Evolutionary conservation across 2,113 vertebrate genomes (phyloP).

Genomic region (Pipra filicauda): DNA sequence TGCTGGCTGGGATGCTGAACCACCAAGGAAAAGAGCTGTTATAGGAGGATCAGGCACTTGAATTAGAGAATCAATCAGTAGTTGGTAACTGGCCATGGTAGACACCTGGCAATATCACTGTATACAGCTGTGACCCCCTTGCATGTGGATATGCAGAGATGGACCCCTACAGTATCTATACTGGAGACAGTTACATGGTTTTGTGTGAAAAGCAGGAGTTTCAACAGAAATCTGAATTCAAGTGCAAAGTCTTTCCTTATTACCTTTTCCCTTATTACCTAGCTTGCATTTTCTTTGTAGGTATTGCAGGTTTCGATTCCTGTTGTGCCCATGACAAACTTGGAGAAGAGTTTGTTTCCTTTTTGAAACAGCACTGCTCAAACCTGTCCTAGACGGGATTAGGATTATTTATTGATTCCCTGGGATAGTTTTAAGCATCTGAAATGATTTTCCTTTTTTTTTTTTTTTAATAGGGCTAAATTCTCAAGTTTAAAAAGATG

Average conservation of each 20-base stretch:
- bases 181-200: background rate
- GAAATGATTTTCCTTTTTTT: background rate
- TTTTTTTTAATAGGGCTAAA: background rate
- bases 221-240: background rate
- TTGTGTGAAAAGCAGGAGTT: background rate
- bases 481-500: background rate
- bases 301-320: background rate
- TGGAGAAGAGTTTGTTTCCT: background rate
- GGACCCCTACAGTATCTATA: background rate
- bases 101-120: background rate
- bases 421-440: background rate
- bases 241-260: background rate
- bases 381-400: background rate
- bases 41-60: background rate
- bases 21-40: background rate
- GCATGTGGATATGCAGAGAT: background rate
- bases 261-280: background rate
- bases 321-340: fast-evolving
- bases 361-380: background rate
- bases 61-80: background rate
- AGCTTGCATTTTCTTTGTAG: background rate
- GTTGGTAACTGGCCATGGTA: background rate
- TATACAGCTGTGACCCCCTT: background rate
- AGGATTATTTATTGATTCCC: background rate
- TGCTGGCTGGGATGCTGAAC: background rate